A percentile compares a stretch with the other conserved stretches of the same genome.
Evolutionary conservation across 1,140 invertebrate genomes (phyloP).

Genomic region (Hesperophylax magnus): DNA sequence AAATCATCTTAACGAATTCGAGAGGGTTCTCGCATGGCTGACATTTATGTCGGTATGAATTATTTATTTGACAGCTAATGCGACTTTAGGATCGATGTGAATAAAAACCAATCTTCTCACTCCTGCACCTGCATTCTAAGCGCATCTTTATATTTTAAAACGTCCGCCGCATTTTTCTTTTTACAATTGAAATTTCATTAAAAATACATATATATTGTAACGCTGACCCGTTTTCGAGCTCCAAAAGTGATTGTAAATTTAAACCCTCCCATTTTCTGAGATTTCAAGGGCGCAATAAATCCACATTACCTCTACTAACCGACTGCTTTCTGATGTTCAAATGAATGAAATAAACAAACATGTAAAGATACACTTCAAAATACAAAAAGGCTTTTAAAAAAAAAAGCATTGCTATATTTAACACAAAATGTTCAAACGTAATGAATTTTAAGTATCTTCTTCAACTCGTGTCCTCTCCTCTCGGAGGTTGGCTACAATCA

Average conservation of each 20-base stretch:
- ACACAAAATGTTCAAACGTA: no score
- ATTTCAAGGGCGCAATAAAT: background rate
- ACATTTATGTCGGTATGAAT: conserved; percentile 26
- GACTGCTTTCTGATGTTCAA: no score
- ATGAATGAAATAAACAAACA: no score
- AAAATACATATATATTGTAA: background rate
- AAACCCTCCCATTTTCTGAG: background rate
- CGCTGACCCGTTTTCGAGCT: background rate
- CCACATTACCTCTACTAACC: background rate
- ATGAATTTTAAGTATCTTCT: no score
- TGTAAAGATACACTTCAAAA: no score
- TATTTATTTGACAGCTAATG: conserved; percentile 20
- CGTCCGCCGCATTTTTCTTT: background rate
- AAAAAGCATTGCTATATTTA: no score
- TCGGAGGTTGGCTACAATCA: no score
- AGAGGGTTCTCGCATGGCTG: conserved; percentile 7
- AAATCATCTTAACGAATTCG: conserved; percentile 29
- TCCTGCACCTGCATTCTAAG: background rate
- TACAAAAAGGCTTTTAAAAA: no score
- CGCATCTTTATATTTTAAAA: background rate
- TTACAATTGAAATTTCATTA: background rate
- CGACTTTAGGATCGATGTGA: conserved; percentile 5
- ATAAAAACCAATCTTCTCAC: conserved; percentile 19
- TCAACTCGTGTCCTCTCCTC: no score
- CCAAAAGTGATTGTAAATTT: background rate